Evolutionary conservation across 2,113 vertebrate species (phyloP), one percentile per base, ranked within the genome.

Genomic region (Cinclus cinclus): DNA sequence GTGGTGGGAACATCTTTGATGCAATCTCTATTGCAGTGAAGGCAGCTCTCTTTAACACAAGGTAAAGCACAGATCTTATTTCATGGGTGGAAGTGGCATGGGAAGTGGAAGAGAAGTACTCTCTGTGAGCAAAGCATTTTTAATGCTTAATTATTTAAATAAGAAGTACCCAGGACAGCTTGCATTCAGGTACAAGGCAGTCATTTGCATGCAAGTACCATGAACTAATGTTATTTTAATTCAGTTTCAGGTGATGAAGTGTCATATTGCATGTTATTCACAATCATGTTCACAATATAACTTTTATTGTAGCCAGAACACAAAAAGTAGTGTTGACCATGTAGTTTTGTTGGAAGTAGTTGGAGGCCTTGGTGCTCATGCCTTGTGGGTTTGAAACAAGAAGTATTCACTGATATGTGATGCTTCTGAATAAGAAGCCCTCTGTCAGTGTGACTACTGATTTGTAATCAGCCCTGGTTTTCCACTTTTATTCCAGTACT

Each of bases 21-120:
- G 98, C 99, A 46, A 99, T 99, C 89, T 99, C 99, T 33, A 68
- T 99, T 7, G 99, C 99, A 37, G 98, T 99, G 76, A 99, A 99
- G 95, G 99, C 99, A n/a, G 99, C 99, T n/a, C 99, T 99, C 52
- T 99, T 99, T 94, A 99, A 98, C 94, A 99, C 99, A 65, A 99
- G 99, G 99, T 99, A 97, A 98, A 98, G 41, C 59, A 88, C 67
- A 74, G 44, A 42, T 89, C 44, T 92, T 49, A 16, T 80, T 91
- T 83, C 13, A 6, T 12, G 71, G 59, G 67, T 65, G 27, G 35
- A 75, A 87, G 49, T 50, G 68, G 31, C 33, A n/a, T 30, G 52
- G 82, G 30, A 53, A 68, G 35, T 28, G 46, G 17, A 46, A 92
- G 52, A 63, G 46, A 47, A 42, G 17, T 41, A 30, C n/a, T 65